Base-by-base conservation (phyloP, 2,113 vertebrate genomes). In the Cercocebus atys region DNA sequence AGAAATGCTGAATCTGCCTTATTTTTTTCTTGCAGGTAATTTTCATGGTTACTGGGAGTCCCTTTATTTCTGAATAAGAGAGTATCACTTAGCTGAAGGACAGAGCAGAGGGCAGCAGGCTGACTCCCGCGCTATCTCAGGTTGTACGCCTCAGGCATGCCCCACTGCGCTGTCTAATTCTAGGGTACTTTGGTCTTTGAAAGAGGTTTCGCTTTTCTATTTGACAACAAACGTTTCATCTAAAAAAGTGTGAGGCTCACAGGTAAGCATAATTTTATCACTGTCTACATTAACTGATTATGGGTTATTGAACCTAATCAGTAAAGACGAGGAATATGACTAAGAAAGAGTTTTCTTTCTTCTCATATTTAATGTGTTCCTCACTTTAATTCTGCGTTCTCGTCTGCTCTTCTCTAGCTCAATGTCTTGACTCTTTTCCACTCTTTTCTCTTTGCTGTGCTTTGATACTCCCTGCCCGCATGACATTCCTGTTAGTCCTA, bases 221-320 rank as follows among this genome's bases (percentile, higher is more conserved):
- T 82, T 70, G 0, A n/a, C 93, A 95, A 98, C 92, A 98, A 96
- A 97, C 91, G 57, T 96, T 97, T 97, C 86, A 96, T 57, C 92
- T 96, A 76, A 98, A 96, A 98, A 96, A 97, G 43, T 76, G 83
- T 43, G 94, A 93, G 94, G 52, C 96, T 98, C 84, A 35, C 80
- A 94, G 70, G 30, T 92, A 97, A 96, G 55, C 76, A 52, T 61
- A 75, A 94, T 0, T 88, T 94, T 43, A 2, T 43, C 68, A 43
- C 64, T n/a, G 23, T 87, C 78, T 96, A 88, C 97, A 84, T 88
- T 98, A 93, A 84, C 93, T 88, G 94, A 81, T 97, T 91, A 97
- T 76, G 79, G 83, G 90, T 91, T 97, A 97, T 93, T n/a, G 0
- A 98, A 97, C 75, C 94, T 40, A 73, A 97, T 95, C 30, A 27